A percentile compares a stretch with the other conserved stretches of the same genome.
Conservation (phyloP, 2,888 invertebrate genomes). For the Drosophila recens region DNA sequence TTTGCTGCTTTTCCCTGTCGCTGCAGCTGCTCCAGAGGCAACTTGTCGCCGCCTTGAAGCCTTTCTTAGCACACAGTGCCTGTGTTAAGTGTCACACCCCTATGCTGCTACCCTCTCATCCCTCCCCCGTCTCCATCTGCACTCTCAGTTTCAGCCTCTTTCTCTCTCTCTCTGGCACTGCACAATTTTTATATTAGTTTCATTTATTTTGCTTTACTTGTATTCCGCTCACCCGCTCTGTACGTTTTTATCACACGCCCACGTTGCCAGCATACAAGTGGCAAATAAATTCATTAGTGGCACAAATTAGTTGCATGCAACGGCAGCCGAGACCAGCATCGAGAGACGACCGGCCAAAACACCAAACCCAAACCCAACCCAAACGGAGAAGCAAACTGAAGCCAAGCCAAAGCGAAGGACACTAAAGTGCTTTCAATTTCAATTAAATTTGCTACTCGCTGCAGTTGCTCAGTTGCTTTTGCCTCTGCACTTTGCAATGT, state of each 20-base stretch:
- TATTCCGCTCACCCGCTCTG: constrained; percentile 31
- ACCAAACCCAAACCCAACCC: constrained; percentile 4
- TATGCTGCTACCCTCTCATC: not conserved
- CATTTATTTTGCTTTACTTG: constrained; percentile 71
- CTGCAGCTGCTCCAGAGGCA: constrained; percentile 48
- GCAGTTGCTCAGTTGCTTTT: constrained; percentile 36
- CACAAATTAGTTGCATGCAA: constrained; percentile 81
- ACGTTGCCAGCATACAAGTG: constrained; percentile 78
- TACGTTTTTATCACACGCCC: constrained; percentile 72
- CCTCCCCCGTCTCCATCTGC: not conserved
- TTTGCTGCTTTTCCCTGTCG: constrained; percentile 43
- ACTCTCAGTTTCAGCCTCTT: constrained; percentile 1
- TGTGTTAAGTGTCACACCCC: constrained; percentile 42
- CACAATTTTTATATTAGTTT: constrained; percentile 68
- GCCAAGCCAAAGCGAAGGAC: constrained; percentile 60
- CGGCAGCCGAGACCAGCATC: constrained; percentile 46
- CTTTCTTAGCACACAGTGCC: constrained; percentile 37
- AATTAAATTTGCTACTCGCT: constrained; percentile 72
- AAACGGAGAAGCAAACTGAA: not conserved
- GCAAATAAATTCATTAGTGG: constrained; percentile 82
- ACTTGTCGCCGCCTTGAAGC: constrained; percentile 49
- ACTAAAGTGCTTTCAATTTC: constrained; percentile 82
- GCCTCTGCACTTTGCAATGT: constrained; percentile 36
- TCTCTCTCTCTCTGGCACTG: not conserved
- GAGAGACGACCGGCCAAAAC: constrained; percentile 14